Evolutionary conservation across 2,113 vertebrate species (phyloP).

Genomic region (Monopterus albus): DNA sequence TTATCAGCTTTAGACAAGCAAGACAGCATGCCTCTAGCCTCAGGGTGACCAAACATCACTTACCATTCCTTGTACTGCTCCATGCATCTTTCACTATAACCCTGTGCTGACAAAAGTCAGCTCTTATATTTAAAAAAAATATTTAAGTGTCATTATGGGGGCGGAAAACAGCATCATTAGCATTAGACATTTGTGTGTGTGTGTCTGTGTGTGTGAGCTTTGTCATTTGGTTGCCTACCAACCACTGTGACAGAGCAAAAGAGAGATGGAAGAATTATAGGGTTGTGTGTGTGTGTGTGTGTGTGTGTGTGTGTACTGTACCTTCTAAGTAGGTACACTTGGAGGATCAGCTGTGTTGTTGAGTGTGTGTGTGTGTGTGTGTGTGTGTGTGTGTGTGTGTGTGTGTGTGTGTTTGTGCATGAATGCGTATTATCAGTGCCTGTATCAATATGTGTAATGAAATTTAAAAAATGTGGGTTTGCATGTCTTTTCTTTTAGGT

Average conservation of each 20-base stretch:
- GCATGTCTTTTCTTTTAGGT: not conserved
- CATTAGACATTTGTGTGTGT: slow-evolving; percentile 2
- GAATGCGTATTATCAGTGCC: slow-evolving; percentile 12
- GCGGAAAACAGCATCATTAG: not conserved
- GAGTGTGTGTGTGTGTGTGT: not conserved
- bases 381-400: too few relatives aligned
- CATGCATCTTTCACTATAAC: too few relatives aligned
- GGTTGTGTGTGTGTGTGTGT: slow-evolving; percentile 8
- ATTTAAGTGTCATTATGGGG: too few relatives aligned
- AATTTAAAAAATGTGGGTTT: not conserved
- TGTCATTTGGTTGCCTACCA: slow-evolving; percentile 50
- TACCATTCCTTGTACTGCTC: too few relatives aligned
- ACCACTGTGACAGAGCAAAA: slow-evolving; percentile 21
- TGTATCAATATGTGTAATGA: not conserved
- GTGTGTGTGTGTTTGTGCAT: too few relatives aligned
- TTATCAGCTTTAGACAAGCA: too few relatives aligned
- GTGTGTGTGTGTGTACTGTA: not conserved
- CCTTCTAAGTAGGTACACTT: slow-evolving; percentile 10
- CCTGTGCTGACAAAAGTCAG: too few relatives aligned
- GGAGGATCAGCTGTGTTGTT: slow-evolving; percentile 20
- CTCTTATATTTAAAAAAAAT: too few relatives aligned
- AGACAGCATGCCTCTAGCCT: too few relatives aligned
- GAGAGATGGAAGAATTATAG: too few relatives aligned
- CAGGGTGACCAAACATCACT: too few relatives aligned
- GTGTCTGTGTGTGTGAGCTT: slow-evolving; percentile 3